Evolutionary conservation across 2,888 invertebrate genomes (phyloP).

Genomic region (Nebria salina): DNA sequence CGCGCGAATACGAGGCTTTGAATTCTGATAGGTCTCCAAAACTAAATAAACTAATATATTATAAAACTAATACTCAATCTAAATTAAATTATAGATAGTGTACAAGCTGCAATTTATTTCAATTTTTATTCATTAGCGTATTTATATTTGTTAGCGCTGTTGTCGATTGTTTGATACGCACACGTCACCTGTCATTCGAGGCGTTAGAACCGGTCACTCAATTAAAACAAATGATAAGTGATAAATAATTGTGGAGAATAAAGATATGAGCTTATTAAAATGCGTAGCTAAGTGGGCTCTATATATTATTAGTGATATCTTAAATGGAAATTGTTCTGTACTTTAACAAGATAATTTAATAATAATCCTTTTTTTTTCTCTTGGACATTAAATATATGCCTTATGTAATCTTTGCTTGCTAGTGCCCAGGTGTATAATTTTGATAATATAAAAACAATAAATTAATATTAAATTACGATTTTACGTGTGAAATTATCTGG

Average conservation of each 20-base stretch:
- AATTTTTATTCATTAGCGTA: constrained; percentile 40
- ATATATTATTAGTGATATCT: constrained; percentile 37
- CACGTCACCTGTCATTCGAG: constrained; percentile 39
- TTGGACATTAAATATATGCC: neutral
- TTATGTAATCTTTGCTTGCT: neutral
- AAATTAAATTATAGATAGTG: neutral
- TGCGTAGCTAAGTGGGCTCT: constrained; percentile 20
- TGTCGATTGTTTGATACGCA: constrained; percentile 43
- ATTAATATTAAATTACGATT: neutral
- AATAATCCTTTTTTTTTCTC: neutral
- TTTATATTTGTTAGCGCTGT: constrained; percentile 29
- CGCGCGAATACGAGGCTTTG: too few species aligned
- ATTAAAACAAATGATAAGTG: constrained; percentile 47
- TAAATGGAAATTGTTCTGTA: constrained; percentile 36
- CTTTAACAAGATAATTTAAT: neutral
- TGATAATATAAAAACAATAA: neutral
- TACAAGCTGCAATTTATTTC: constrained; percentile 12
- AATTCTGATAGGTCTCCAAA: too few species aligned
- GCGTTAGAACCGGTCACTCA: constrained; percentile 45
- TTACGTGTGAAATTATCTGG: neutral
- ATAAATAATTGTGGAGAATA: constrained; percentile 41
- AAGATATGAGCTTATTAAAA: constrained; percentile 20
- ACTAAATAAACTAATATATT: too few species aligned
- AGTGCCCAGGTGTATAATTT: neutral
- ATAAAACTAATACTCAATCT: neutral